Base-by-base conservation (phyloP, 1,140 invertebrate genomes). In the Apolygus lucorum region DNA sequence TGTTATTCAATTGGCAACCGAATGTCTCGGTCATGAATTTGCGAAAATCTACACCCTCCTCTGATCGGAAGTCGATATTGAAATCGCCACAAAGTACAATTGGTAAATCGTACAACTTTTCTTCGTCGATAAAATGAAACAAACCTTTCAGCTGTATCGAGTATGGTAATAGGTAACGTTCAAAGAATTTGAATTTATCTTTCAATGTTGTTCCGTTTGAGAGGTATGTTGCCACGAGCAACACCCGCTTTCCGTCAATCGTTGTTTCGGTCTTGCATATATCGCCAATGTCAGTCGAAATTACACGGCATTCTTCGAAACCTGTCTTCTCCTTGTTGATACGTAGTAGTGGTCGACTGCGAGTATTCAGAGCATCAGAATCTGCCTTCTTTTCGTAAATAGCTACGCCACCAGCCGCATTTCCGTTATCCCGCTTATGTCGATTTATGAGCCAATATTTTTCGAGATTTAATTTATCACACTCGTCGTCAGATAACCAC, bases 151-250 rank as follows among this genome's bases (percentile, higher is more conserved):
- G 68, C 52, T 69, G 67, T 8, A 69, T 69, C 28, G 68, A 69
- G 28, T 69, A 69, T 25, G 68, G 11, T 17, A 59, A 28, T 69
- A 69, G 24, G 52, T 63, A 69, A 63, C 26, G 21, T 29, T 69
- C 49, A 21, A 69, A 54, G 59, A 69, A 65, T 28, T 69, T 28
- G 34, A 69, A 67, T 24, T 69, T 69, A 52, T 52, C 68, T 17
- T 52, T 69, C 68, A 69, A 66, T 28, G 68, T 65, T 69, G 68
- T 28, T 69, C 54, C 54, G 25, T 69, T 69, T 26, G 68, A 69
- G 22, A 69, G 54, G 27, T 69, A 65, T n/a, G 26, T 69, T 13
- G 68, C n/a, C 28, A 69, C 26, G 27, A 67, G 59, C 26, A 69
- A 69, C 54, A 69, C 54, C 8, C 68, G 29, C 52, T 11, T 26